Percentiles rank a stretch among this genome's conserved stretches.
These are phyloP conservation scores for Argyresthia goedartella DNA, from an alignment of 2,888 invertebrate genomes.

Conservation along the genomic window DNA sequence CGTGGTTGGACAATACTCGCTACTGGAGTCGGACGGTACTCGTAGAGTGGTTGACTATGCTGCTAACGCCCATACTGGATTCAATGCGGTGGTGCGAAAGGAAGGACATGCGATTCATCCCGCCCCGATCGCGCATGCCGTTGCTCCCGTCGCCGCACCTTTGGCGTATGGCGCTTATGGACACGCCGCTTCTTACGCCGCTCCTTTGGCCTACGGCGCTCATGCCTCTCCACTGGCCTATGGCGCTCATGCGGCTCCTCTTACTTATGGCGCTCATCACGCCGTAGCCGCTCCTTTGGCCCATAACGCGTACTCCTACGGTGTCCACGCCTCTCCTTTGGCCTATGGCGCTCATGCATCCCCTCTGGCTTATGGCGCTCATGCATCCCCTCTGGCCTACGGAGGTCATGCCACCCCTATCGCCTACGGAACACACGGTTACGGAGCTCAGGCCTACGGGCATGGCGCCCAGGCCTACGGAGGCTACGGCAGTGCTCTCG, in stretches of 20 bases:
- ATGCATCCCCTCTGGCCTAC: slow-evolving; percentile 23
- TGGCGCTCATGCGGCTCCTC: slow-evolving; percentile 10
- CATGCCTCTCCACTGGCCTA: slow-evolving; percentile 6
- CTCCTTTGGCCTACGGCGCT: slow-evolving; percentile 9
- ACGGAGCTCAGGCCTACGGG: slow-evolving; percentile 7
- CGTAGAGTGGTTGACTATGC: slow-evolving; percentile 74
- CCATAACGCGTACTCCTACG: slow-evolving; percentile 4
- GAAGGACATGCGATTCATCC: slow-evolving; percentile 26
- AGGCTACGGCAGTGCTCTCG: background rate
- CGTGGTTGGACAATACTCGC: slow-evolving; percentile 67
- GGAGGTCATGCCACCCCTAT: slow-evolving; percentile 12
- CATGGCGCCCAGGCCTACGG: background rate
- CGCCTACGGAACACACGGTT: slow-evolving; percentile 16
- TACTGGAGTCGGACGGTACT: slow-evolving; percentile 73
- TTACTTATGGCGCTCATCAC: slow-evolving; percentile 11
- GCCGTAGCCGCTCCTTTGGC: slow-evolving; percentile 7
- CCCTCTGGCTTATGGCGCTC: slow-evolving; percentile 17
- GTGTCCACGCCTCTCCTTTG: slow-evolving; percentile 27
- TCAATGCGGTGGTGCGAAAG: slow-evolving; percentile 43
- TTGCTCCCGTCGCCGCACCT: slow-evolving; percentile 8
- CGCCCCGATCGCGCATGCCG: slow-evolving; percentile 31
- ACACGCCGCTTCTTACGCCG: slow-evolving; percentile 16
- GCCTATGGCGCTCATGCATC: slow-evolving; percentile 14
- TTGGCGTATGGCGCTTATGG: slow-evolving; percentile 16
- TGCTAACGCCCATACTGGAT: slow-evolving; percentile 38